Evolutionary conservation across 1,140 invertebrate genomes (phyloP).

Genomic region (Piezodorus guildinii): DNA sequence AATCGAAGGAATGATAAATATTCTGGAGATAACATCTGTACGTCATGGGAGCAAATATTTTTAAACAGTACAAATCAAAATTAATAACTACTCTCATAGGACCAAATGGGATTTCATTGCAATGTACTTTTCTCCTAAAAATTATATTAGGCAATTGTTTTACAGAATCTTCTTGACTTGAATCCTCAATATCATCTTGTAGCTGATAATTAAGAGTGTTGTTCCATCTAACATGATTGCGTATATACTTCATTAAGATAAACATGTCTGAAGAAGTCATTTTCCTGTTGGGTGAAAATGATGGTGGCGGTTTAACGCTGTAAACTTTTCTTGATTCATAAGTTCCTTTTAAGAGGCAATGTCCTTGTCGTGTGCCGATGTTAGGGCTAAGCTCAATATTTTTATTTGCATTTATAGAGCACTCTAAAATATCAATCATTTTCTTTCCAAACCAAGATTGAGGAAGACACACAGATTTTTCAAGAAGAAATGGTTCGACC

Average conservation of each 20-base stretch:
- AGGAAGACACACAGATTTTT: not conserved
- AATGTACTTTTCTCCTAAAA: too few species aligned
- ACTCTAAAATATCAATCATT: not conserved
- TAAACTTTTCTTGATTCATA: not conserved
- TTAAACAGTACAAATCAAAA: too few species aligned
- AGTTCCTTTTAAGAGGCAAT: not conserved
- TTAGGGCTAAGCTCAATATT: not conserved
- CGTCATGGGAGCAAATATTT: too few species aligned
- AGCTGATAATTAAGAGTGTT: not conserved
- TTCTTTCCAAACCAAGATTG: not conserved
- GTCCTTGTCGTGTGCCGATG: not conserved
- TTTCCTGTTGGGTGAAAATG: not conserved
- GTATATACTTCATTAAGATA: not conserved
- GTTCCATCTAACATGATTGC: not conserved
- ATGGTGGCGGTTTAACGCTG: not conserved
- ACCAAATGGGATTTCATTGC: too few species aligned
- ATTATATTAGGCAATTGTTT: too few species aligned
- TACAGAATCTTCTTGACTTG: too few species aligned
- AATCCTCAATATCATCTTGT: not conserved
- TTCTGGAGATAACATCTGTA: too few species aligned
- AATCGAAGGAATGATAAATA: too few species aligned
- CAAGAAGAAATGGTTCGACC: not conserved
- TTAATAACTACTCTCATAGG: too few species aligned
- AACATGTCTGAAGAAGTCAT: not conserved
- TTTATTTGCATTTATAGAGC: not conserved